phyloP scores from a whole-genome alignment of 1,140 invertebrate species.

The Aphaenogaster rudis region DNA sequence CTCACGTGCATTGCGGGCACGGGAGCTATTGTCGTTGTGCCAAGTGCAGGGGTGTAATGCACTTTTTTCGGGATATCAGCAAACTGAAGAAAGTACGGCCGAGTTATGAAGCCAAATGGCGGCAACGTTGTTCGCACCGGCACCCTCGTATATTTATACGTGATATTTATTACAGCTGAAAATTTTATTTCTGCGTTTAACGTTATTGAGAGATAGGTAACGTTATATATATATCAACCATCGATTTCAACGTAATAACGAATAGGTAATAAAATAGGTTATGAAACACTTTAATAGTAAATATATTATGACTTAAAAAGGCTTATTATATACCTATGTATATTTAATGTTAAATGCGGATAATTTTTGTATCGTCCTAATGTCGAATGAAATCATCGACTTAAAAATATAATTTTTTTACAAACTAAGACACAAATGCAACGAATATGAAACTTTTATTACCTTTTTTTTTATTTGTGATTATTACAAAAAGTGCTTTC shows the following conservation, averaged over 20 bases:
- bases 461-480: neutral
- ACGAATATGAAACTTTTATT: neutral
- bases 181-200: neutral
- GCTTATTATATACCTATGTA: neutral
- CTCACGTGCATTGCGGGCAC: slow-evolving; percentile 1
- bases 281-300: neutral
- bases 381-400: neutral
- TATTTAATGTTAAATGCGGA: neutral
- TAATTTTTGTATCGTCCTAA: neutral
- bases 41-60: slow-evolving; percentile 30
- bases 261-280: neutral
- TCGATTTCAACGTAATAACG: neutral
- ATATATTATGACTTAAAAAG: neutral
- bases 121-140: neutral
- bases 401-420: neutral
- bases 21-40: slow-evolving; percentile 40
- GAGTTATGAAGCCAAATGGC: neutral
- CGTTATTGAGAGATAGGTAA: neutral
- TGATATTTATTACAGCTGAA: slow-evolving; percentile 4
- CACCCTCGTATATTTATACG: neutral
- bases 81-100: neutral
- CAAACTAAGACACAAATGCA: neutral
- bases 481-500: neutral
- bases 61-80: slow-evolving; percentile 35
- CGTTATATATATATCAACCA: neutral